These are phyloP conservation scores for Pangasius sanitwongsei DNA, from an alignment of 2,797 vertebrate genomes.

Conservation along the genomic window DNA sequence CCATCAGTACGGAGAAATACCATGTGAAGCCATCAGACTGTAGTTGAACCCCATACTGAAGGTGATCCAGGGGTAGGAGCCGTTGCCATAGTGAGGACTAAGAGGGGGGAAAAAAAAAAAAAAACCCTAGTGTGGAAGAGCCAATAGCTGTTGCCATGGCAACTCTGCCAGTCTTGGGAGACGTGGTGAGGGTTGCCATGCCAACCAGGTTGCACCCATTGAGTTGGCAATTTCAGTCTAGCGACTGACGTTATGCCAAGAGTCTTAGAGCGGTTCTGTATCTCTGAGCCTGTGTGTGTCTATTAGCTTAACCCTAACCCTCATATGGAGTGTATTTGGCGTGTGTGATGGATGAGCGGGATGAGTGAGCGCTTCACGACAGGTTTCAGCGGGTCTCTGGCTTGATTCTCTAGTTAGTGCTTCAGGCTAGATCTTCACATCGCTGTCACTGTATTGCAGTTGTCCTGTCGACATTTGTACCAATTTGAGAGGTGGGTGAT, in stretches of 20 bases:
- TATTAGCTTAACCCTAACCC: not conserved
- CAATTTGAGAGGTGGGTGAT: not conserved
- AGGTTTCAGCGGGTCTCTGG: not conserved
- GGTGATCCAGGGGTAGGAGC: not conserved
- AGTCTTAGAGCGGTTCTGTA: slow-evolving; percentile 11
- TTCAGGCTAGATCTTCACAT: not conserved
- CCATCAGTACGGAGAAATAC: not conserved
- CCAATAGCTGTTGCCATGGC: slow-evolving; percentile 30
- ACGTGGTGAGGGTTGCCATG: slow-evolving; percentile 41
- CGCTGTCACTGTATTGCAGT: not conserved
- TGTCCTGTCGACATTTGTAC: not conserved
- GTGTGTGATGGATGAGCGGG: not conserved
- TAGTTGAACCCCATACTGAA: not conserved
- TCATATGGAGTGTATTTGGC: not conserved
- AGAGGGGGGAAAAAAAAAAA: not conserved
- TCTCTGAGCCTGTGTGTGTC: slow-evolving; percentile 1
- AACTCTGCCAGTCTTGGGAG: slow-evolving; percentile 39
- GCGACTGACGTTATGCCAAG: slow-evolving; percentile 18
- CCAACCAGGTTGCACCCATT: slow-evolving; percentile 51
- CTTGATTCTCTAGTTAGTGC: not conserved
- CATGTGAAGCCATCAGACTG: not conserved
- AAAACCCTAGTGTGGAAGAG: not conserved
- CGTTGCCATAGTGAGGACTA: slow-evolving; percentile 32
- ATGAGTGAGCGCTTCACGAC: not conserved
- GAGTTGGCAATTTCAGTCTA: slow-evolving; percentile 38